Percentiles rank a stretch among this genome's conserved stretches.
Conservation (phyloP, 23 tunicate species). For the Styela clava region DNA sequence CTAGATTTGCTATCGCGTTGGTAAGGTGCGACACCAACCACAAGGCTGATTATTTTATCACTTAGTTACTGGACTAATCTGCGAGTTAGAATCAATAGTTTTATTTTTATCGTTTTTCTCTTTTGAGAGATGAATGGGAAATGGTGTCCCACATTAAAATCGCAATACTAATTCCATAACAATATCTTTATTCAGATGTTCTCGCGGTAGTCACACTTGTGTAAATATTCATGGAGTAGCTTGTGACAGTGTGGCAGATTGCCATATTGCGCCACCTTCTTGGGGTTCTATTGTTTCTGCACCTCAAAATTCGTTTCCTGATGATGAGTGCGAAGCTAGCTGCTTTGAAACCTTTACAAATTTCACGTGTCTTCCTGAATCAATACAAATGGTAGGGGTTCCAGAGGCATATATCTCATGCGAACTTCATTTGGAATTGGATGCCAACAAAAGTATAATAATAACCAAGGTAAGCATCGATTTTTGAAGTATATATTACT, state of each 20-base stretch:
- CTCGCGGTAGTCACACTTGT: slow-evolving; percentile 1
- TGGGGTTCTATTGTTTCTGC: not conserved
- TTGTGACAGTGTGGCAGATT: slow-evolving; percentile 67
- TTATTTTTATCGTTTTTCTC: too few relatives aligned
- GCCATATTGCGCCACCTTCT: slow-evolving; percentile 5
- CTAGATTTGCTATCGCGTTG: too few relatives aligned
- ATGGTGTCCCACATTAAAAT: too few relatives aligned
- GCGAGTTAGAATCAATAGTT: too few relatives aligned
- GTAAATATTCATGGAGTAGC: slow-evolving; percentile 15
- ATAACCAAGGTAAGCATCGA: not conserved
- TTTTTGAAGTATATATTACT: not conserved
- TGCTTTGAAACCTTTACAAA: not conserved
- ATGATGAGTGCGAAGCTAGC: not conserved
- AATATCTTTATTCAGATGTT: too few relatives aligned
- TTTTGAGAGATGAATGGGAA: too few relatives aligned
- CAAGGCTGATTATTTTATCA: too few relatives aligned
- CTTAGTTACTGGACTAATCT: too few relatives aligned
- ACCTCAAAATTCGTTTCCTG: not conserved
- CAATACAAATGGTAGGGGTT: not conserved
- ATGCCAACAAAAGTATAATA: too few relatives aligned
- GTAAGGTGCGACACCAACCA: too few relatives aligned
- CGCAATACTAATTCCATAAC: too few relatives aligned
- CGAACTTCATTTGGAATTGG: not conserved
- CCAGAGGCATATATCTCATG: not conserved
- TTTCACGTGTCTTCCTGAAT: not conserved